Evolutionary conservation across 2,113 vertebrate species (phyloP), one percentile per base, ranked within the genome.

Genomic region (Copsychus sechellarum): DNA sequence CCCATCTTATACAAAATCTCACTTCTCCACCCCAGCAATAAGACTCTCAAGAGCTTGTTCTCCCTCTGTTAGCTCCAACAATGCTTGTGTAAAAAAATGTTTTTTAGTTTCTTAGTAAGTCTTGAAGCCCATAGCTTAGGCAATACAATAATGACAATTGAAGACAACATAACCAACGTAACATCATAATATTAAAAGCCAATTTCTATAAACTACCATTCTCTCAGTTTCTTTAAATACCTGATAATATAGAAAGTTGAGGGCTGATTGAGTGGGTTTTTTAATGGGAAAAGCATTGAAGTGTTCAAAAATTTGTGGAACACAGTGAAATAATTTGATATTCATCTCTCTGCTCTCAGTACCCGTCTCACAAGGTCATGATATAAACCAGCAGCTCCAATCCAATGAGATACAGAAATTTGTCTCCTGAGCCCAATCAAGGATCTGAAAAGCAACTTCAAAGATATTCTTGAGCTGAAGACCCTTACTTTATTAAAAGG

Each of bases 361-460:
- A 72, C 43, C 33, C 45, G 3, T 81, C 70, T 94, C 58, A 79
- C 18, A 50, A 81, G 62, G 66, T 60, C 62, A 20, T 9, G 36
- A 79, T 50, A 76, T 48, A 76, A 85, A 79, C 40, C 53, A 69
- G 93, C 36, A 93, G 40, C 78, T 92, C 90, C 53, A 56, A 31
- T 42, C 80, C 78, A 76, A 20, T 13, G 60, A 95, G 62, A 86
- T 61, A 71, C 5, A 86, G 13, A 34, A 14, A n/a, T n/a, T 69
- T 64, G 17, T 84, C 86, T 92, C 81, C 26, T 12, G 71, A 95
- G 93, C 11, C 86, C 34, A 93, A 69, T 92, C 79, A 85, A 92
- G 15, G 82, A 61, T 54, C 53, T 47, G 62, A 94, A 93, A 95
- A 87, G 36, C 53, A 91, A 36, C 83, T 96, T 93, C 88, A 88